phyloP scores from a whole-genome alignment of 2,113 vertebrate genomes.

The Epinephelus fuscoguttatus region DNA sequence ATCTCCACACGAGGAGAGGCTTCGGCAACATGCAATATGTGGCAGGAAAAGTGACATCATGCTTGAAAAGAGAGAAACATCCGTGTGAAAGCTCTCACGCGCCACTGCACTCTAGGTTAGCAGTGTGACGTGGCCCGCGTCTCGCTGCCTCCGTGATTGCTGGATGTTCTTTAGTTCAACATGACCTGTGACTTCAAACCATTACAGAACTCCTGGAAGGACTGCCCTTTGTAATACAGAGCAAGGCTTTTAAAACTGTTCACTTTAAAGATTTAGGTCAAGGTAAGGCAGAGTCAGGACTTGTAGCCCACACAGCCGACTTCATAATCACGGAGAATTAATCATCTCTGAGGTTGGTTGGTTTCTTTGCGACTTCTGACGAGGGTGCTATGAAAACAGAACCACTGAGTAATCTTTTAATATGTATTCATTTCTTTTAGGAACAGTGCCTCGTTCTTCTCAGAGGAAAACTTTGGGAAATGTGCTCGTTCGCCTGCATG shows the following conservation, averaged over 20 bases:
- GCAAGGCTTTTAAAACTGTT: conserved; percentile 36
- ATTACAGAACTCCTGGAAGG: conserved; percentile 38
- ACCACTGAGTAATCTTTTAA: neutral
- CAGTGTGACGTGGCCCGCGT: conserved; percentile 12
- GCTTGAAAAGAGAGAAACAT: conserved; percentile 28
- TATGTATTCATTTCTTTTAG: conserved; percentile 14
- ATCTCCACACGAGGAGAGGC: conserved; percentile 20
- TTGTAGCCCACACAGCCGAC: conserved; percentile 27
- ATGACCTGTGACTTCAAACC: conserved; percentile 52
- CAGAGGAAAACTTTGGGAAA: neutral
- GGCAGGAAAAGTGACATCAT: conserved; percentile 51
- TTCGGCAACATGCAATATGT: conserved; percentile 45
- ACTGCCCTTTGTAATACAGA: conserved; percentile 31
- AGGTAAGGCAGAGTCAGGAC: conserved; percentile 51
- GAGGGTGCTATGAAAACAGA: conserved; percentile 17
- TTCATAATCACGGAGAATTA: conserved; percentile 55
- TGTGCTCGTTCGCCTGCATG: neutral
- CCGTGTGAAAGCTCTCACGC: conserved; percentile 27
- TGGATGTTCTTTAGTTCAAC: conserved; percentile 35
- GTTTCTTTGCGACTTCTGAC: conserved; percentile 25
- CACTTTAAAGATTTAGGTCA: conserved; percentile 54
- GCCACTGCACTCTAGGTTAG: conserved; percentile 16
- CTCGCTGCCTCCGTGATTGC: conserved; percentile 53
- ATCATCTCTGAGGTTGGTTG: conserved; percentile 33
- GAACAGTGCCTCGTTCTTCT: neutral